Conservation (phyloP, 1,140 invertebrate species). For the Halictus rubicundus region DNA sequence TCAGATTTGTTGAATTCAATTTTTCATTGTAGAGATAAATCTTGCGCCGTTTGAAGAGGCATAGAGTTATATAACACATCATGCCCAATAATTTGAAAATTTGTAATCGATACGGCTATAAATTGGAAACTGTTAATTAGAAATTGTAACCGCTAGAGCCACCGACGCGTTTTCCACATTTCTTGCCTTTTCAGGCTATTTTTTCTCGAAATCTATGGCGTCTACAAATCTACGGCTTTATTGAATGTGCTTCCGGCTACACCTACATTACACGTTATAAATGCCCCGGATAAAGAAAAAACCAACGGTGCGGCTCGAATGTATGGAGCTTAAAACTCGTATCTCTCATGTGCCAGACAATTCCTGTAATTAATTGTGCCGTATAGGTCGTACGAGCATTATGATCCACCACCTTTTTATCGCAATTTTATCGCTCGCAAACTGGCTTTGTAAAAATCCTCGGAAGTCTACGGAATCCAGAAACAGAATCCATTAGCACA, state of each 20-base stretch:
- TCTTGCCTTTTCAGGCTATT: neutral
- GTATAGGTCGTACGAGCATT: neutral
- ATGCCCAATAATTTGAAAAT: too few relatives aligned
- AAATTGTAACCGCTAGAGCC: neutral
- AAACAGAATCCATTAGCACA: neutral
- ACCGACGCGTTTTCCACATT: neutral
- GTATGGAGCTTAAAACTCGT: neutral
- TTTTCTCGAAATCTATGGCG: neutral
- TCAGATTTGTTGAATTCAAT: too few relatives aligned
- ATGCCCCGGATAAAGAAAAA: neutral
- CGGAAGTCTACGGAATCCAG: neutral
- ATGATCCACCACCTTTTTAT: neutral
- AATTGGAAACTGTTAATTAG: neutral
- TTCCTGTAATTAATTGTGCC: slow-evolving; percentile 1
- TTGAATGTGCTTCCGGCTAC: slow-evolving; percentile 3
- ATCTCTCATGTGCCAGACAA: slow-evolving; percentile 1
- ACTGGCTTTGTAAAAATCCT: neutral
- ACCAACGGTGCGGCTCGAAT: neutral
- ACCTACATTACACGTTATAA: slow-evolving; percentile 1
- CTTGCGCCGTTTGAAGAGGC: too few relatives aligned
- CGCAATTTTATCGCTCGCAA: neutral
- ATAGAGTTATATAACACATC: too few relatives aligned
- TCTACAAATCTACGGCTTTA: slow-evolving; percentile 6
- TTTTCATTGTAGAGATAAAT: too few relatives aligned
- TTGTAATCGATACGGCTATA: too few relatives aligned